phyloP scores from a whole-genome alignment of 1,140 invertebrate species.

The Drosophila kohkoa region DNA sequence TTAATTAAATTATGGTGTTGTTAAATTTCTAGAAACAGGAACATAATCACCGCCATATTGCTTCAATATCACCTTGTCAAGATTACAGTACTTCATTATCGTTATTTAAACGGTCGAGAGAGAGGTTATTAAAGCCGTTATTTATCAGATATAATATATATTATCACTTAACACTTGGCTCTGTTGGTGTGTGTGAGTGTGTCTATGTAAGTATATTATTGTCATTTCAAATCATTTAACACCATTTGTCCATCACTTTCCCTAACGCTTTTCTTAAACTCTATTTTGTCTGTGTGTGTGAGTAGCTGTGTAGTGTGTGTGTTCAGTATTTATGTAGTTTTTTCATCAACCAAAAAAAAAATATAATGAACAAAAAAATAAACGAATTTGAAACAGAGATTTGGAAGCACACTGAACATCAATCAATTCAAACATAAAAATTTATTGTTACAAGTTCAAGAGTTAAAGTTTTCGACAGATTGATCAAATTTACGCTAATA shows the following conservation, averaged over 20 bases:
- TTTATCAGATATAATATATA: not conserved
- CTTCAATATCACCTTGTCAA: slow-evolving; percentile 82
- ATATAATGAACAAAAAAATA: slow-evolving; percentile 47
- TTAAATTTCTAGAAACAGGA: slow-evolving; percentile 64
- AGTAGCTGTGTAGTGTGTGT: slow-evolving; percentile 41
- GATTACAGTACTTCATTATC: slow-evolving; percentile 17
- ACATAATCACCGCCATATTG: slow-evolving; percentile 85
- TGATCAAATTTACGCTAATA: slow-evolving; percentile 42
- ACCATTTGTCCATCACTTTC: not conserved
- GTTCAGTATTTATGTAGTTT: slow-evolving; percentile 14
- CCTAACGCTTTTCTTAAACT: not conserved
- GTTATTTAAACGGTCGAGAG: not conserved
- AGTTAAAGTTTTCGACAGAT: slow-evolving; percentile 35
- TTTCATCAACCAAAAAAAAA: slow-evolving; percentile 40
- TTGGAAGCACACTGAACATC: slow-evolving; percentile 77
- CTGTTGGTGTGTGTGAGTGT: not conserved
- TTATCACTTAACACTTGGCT: slow-evolving; percentile 1
- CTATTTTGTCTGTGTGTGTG: slow-evolving; percentile 26
- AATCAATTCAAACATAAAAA: slow-evolving; percentile 70
- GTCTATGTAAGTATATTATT: not conserved
- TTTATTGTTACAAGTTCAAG: slow-evolving; percentile 33
- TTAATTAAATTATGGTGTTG: slow-evolving; percentile 57
- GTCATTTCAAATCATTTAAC: not conserved
- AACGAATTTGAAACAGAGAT: slow-evolving; percentile 70
- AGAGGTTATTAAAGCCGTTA: not conserved